Conservation (phyloP, 2,113 vertebrate species). For the Gallinago undulata region DNA sequence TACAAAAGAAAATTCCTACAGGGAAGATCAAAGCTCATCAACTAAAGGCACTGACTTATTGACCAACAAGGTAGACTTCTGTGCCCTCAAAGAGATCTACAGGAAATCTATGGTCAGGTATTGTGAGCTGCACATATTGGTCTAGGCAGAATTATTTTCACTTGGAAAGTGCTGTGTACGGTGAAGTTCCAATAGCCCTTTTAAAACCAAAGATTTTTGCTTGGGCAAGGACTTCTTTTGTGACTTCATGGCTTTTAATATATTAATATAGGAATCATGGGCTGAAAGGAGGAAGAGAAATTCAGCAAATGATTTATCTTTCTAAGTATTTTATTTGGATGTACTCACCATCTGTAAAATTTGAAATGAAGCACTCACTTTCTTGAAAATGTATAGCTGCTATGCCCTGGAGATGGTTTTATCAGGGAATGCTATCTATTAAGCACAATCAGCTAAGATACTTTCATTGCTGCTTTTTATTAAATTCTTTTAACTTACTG, state of each 20-base stretch:
- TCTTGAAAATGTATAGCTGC: background rate
- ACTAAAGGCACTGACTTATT: conserved; percentile 6
- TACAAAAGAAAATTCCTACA: conserved; percentile 24
- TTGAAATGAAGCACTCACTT: background rate
- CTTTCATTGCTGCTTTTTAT: background rate
- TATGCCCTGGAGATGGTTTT: background rate
- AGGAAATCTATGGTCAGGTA: conserved; percentile 6
- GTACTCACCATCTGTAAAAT: background rate
- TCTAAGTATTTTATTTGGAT: background rate
- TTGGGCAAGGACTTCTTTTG: background rate
- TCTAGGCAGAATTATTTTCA: background rate
- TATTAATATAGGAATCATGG: background rate
- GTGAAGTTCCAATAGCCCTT: background rate
- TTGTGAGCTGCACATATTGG: background rate
- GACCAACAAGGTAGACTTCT: background rate
- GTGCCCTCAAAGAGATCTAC: background rate
- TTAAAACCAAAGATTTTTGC: background rate
- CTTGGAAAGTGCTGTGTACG: background rate
- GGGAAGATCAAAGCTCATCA: conserved; percentile 40
- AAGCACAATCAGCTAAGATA: background rate
- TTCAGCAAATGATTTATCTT: background rate
- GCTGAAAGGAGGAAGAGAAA: background rate
- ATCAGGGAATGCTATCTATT: background rate
- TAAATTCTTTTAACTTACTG: background rate
- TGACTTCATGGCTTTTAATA: background rate